Conservation (phyloP, 2,113 vertebrate genomes). For the Shinisaurus crocodilurus region DNA sequence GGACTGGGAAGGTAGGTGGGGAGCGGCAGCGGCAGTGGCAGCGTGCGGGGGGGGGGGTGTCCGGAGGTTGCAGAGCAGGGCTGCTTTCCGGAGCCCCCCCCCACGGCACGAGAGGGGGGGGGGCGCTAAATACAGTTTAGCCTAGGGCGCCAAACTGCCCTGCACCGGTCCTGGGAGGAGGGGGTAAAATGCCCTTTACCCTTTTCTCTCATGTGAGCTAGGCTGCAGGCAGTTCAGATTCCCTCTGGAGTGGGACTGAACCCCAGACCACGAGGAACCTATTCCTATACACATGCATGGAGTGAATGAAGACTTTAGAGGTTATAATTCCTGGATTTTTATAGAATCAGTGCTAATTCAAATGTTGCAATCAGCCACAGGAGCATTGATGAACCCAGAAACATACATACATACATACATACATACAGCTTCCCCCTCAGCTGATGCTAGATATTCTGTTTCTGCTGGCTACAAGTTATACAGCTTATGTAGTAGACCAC, state of each 20-base stretch:
- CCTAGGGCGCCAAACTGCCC: too few relatives aligned
- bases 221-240: not conserved
- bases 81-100: too few relatives aligned
- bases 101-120: too few relatives aligned
- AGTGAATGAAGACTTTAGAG: not conserved
- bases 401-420: too few relatives aligned
- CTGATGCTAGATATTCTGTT: not conserved
- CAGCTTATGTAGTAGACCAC: not conserved
- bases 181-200: not conserved
- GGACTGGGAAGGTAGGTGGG: too few relatives aligned
- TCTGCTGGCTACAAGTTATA: not conserved
- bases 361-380: not conserved
- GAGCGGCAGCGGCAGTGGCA: too few relatives aligned
- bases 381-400: not conserved
- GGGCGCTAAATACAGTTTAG: too few relatives aligned
- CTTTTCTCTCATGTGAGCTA: not conserved
- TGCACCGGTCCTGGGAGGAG: not conserved
- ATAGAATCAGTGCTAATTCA: not conserved
- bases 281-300: too few relatives aligned
- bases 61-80: too few relatives aligned
- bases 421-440: not conserved
- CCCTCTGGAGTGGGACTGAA: not conserved
- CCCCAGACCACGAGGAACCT: too few relatives aligned
- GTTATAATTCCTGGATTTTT: not conserved
- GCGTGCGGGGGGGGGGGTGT: too few relatives aligned